phyloP scores from a whole-genome alignment of 2,797 vertebrate species.

The Limnodromus scolopaceus region DNA sequence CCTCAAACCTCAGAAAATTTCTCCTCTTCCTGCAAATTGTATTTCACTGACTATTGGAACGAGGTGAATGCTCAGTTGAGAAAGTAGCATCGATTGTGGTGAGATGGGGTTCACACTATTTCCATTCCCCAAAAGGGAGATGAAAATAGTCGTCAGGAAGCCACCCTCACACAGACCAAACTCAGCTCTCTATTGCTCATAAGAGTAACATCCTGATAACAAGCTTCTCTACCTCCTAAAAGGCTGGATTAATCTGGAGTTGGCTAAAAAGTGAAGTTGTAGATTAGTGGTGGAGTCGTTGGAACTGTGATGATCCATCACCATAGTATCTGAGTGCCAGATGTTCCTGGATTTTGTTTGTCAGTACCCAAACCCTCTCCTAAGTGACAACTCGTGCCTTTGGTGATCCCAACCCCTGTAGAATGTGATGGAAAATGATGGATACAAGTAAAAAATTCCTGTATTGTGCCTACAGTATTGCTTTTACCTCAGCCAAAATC shows the following conservation, averaged over 20 bases:
- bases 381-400: background rate
- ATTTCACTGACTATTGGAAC: background rate
- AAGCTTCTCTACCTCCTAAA: background rate
- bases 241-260: background rate
- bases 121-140: background rate
- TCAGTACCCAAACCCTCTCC: background rate
- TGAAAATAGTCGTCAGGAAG: background rate
- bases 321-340: background rate
- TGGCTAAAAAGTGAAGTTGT: background rate
- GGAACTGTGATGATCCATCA: background rate
- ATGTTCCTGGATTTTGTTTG: fast-evolving
- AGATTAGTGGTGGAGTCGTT: background rate
- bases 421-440: background rate
- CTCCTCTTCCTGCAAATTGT: background rate
- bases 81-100: background rate
- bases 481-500: background rate
- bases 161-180: background rate
- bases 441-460: background rate
- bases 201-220: background rate
- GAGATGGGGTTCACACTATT: background rate
- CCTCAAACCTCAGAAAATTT: background rate
- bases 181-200: background rate
- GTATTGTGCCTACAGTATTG: background rate
- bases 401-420: background rate
- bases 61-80: background rate